Base-by-base conservation (phyloP, 2,888 invertebrate species). In the Anaspis maculata region DNA sequence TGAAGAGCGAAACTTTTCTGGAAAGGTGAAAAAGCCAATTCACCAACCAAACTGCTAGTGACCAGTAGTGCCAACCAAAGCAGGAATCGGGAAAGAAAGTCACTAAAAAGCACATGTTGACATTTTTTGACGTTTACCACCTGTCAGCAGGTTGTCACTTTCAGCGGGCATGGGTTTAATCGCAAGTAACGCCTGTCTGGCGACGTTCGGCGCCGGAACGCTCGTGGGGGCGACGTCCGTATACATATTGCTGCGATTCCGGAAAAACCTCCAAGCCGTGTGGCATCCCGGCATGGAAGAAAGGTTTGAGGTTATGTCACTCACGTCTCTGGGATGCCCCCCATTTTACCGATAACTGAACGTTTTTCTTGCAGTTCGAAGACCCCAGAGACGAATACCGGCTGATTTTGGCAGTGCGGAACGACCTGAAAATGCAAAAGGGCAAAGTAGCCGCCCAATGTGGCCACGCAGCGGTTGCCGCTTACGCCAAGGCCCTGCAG, bases 391-490 rank as follows among this genome's bases (percentile, higher is more conserved):
- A 72, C 21, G 78, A 81, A 56, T 79, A 77, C 52, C 88, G 95
- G 66, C 70, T 95, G 67, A 82, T 92, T 3, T 64, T 95, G 44
- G 84, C 90, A 2, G 84, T 94, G 3, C 70, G 94, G 51, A 87
- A 79, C 56, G 95, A 95, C 54, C 68, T 95, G 3, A 88, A 87
- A 62, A 95, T 95, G 95, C 83, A 88, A 9, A 92, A 92, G 69
- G 90, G 95, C 1, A 95, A 95, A 70, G 82, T 89, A 23, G 94
- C 89, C 3, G 87, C 94, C 0, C 94, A 94, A 63, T 92, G 91
- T 65, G 78, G 84, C n/a, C 94, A 95, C 61, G 94, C 89, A n/a
- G 86, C 92, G 0, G 85, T 94, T 0, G 82, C 82, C 9, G 87
- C 86, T 1, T 90, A 84, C 53, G 83, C 85, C 44, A 77, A 79